Base-by-base conservation (phyloP, 2,888 invertebrate genomes). In the Lobophora halterata region DNA sequence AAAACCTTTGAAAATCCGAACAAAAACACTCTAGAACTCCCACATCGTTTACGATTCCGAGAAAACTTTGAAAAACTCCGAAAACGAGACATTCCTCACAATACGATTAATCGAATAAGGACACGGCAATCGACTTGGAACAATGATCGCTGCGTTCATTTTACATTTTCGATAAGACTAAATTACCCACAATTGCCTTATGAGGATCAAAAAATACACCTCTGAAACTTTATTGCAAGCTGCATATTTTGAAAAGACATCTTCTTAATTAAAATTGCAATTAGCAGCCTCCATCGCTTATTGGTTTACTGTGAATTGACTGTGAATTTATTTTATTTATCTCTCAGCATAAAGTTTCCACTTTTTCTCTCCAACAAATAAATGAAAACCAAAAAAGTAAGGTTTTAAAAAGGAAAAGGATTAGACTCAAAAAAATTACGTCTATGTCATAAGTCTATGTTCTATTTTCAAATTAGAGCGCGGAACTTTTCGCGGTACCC, bases 71-170 rank as follows among this genome's bases (percentile, higher is more conserved):
- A 28, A 24, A 42, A 36, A 66, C 71, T 56, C 49, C 53, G 70
- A 72, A 82, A 65, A 56, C 69, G 55, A 58, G 66, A 78, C 72
- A 83, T 80, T 73, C 78, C 72, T 69, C n/a, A n/a, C n/a, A n/a
- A n/a, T n/a, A n/a, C n/a, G n/a, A n/a, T n/a, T n/a, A 71, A 71
- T 71, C 77, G 68, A 74, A 71, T 73, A 81, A 76, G 76, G 73
- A 65, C 57, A 59, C 58, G 49, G 58, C 68, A 70, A 71, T 68
- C 66, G 61, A 62, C n/a, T 63, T 53, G 58, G 66, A 72, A 65
- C 52, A 62, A 59, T n/a, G n/a, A n/a, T 62, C 58, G 56, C 36
- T 55, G 55, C 55, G 27, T 21, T 58, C 59, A 63, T 58, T 61
- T 60, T 53, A 59, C 59, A 61, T 60, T 58, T 60, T 42, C 50